Evolutionary conservation across 2,888 invertebrate species (phyloP).

Genomic region (Palloptera scutellata): DNA sequence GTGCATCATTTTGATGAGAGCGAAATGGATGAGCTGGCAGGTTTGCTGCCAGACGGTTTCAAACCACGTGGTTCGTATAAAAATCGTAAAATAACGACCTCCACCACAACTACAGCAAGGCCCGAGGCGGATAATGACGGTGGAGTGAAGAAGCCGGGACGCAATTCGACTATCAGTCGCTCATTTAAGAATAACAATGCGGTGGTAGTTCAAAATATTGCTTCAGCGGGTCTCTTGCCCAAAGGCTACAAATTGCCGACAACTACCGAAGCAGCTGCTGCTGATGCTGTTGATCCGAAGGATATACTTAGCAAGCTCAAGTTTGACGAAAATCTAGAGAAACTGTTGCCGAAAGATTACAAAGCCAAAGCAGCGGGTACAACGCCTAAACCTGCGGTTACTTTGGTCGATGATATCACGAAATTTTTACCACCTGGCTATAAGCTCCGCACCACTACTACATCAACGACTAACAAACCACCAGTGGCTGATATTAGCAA

Average conservation of each 20-base stretch:
- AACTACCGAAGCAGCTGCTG: slow-evolving; percentile 37
- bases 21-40: slow-evolving; percentile 69
- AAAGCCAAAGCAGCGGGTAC: slow-evolving; percentile 54
- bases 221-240: slow-evolving; percentile 66
- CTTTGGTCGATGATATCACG: slow-evolving; percentile 69
- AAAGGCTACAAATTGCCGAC: slow-evolving; percentile 68
- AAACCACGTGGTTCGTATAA: slow-evolving; percentile 67
- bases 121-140: slow-evolving; percentile 42
- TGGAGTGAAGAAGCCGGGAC: slow-evolving; percentile 48
- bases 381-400: slow-evolving; percentile 59
- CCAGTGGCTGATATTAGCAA: slow-evolving; percentile 66
- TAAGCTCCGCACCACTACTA: slow-evolving; percentile 57
- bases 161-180: slow-evolving; percentile 62
- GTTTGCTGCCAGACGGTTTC: slow-evolving; percentile 72
- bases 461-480: slow-evolving; percentile 41
- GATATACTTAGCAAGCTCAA: slow-evolving; percentile 56
- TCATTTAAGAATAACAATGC: slow-evolving; percentile 69
- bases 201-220: slow-evolving; percentile 68
- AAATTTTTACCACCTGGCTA: slow-evolving; percentile 72
- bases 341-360: slow-evolving; percentile 68
- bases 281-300: slow-evolving; percentile 41
- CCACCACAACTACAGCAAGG: slow-evolving; percentile 56
- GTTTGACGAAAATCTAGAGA: slow-evolving; percentile 59
- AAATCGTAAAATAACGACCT: slow-evolving; percentile 66
- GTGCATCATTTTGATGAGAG: slow-evolving; percentile 55